Base-by-base conservation (phyloP, 64 coral and sea anemone genomes). In the Trachythela sp. region DNA sequence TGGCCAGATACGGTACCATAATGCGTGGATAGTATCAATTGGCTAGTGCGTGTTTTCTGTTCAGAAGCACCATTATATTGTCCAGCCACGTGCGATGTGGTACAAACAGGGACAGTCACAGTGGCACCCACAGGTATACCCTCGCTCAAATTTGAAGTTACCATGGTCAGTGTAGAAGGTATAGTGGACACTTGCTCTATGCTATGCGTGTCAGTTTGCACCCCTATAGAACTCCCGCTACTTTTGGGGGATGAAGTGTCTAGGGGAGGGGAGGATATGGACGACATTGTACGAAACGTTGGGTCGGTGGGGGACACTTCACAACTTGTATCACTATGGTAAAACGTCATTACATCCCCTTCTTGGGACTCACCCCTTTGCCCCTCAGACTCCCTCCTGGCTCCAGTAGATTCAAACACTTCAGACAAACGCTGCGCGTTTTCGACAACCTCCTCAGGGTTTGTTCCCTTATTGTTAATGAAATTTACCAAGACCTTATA, bases 251-350 rank as follows among this genome's bases (percentile, higher is more conserved):
- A 80, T 29, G 75, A 80, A 2, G 75, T 37, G 34, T 80, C 75
- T 0, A 80, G 20, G 20, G 75, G 75, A 80, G 75, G 75, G 14
- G 75, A 80, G 8, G 75, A 39, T 34, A 39, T 39, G 20, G 33
- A 37, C 34, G 75, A 35, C 37, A 80, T 35, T 80, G 75, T 39
- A 35, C 37, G 75, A 30, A 80, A 80, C 37, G 31, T 80, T 10
- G 75, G 37, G 37, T 39, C 75, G 75, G 75, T 80, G 75, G 75
- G 75, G 13, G 75, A 80, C 32, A 80, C 75, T 14, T 80, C 75
- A 80, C 75, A 80, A 37, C 75, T 80, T 35, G 75, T 80, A 39
- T 80, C 75, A 80, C 75, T 80, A 39, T 80, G 75, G 34, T 80
- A 80, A 30, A 80, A 80, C 0, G 75, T 80, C 75, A 80, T 34